A percentile compares a stretch with the other conserved stretches of the same genome.
Conservation (phyloP, 2,797 vertebrate species). For the Ptychadena robeensis region DNA sequence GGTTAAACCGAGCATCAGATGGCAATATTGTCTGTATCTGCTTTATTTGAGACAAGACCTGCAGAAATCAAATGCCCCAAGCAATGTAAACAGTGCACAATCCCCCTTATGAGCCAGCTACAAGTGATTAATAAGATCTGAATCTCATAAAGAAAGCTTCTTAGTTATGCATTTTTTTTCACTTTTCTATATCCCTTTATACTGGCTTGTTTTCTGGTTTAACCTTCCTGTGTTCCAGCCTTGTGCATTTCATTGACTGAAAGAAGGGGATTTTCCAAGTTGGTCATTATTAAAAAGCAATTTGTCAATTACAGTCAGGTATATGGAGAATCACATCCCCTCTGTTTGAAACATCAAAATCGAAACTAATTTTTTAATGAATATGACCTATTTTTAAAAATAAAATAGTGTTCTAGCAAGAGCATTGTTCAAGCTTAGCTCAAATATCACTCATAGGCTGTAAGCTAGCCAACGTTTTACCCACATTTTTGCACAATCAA, state of each 20-base stretch:
- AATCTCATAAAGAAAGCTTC: conserved; percentile 55
- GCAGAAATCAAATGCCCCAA: conserved; percentile 55
- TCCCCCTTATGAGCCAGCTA: conserved; percentile 54
- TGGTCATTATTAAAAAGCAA: conserved; percentile 40
- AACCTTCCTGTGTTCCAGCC: conserved; percentile 21
- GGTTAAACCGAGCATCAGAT: conserved; percentile 58
- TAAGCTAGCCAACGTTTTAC: too few relatives aligned
- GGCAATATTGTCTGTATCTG: conserved; percentile 54
- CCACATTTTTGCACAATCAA: too few relatives aligned
- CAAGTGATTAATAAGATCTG: conserved; percentile 60
- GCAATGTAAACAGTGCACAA: conserved; percentile 56
- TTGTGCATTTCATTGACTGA: conserved; percentile 31
- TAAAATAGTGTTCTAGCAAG: too few relatives aligned
- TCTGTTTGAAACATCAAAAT: not conserved
- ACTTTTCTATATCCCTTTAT: conserved; percentile 36
- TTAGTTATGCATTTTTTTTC: conserved; percentile 40
- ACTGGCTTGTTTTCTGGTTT: conserved; percentile 21
- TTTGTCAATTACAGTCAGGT: conserved; percentile 26
- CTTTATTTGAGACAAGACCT: conserved; percentile 58
- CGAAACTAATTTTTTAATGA: too few relatives aligned
- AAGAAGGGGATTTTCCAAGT: not conserved
- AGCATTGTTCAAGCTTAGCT: too few relatives aligned
- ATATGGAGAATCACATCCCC: not conserved
- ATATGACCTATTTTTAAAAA: too few relatives aligned
- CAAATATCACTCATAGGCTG: too few relatives aligned